Conservation (phyloP, 1,140 invertebrate species). For the Pemphigus obesinymphae region DNA sequence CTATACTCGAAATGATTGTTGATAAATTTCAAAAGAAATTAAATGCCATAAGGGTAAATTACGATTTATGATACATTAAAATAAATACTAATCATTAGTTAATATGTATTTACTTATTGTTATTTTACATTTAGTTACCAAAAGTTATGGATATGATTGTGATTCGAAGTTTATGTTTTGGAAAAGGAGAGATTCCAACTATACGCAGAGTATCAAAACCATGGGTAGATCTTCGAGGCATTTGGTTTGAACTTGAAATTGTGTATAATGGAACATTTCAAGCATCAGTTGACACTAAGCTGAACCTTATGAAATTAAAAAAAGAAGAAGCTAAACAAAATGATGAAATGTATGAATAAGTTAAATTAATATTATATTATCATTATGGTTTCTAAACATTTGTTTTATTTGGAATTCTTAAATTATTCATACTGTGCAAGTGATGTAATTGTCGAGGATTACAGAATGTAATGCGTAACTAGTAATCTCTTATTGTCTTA, state of each 20-base stretch:
- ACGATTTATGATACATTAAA: constrained; percentile 7
- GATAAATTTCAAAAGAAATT: constrained; percentile 82
- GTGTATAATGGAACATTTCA: constrained; percentile 81
- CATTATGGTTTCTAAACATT: constrained; percentile 37
- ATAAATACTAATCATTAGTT: not conserved
- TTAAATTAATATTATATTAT: not conserved
- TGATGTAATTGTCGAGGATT: too few relatives aligned
- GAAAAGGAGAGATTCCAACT: constrained; percentile 54
- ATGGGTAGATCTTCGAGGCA: constrained; percentile 74
- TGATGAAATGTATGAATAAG: constrained; percentile 18
- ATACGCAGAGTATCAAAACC: constrained; percentile 71
- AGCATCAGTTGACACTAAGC: constrained; percentile 90
- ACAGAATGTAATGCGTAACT: not conserved
- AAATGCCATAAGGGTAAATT: constrained; percentile 67
- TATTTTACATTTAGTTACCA: constrained; percentile 1
- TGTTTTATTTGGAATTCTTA: not conserved
- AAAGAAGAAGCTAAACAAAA: constrained; percentile 41
- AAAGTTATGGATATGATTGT: constrained; percentile 37
- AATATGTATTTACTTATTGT: not conserved
- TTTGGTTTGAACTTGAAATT: constrained; percentile 90
- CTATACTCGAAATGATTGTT: constrained; percentile 60
- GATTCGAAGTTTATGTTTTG: constrained; percentile 53
- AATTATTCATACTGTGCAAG: not conserved
- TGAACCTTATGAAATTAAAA: constrained; percentile 84
- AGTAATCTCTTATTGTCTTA: not conserved